Percentiles rank a stretch among this genome's conserved stretches.
phyloP scores from a whole-genome alignment of 2,797 vertebrate genomes.

The Esox masquinongy region DNA sequence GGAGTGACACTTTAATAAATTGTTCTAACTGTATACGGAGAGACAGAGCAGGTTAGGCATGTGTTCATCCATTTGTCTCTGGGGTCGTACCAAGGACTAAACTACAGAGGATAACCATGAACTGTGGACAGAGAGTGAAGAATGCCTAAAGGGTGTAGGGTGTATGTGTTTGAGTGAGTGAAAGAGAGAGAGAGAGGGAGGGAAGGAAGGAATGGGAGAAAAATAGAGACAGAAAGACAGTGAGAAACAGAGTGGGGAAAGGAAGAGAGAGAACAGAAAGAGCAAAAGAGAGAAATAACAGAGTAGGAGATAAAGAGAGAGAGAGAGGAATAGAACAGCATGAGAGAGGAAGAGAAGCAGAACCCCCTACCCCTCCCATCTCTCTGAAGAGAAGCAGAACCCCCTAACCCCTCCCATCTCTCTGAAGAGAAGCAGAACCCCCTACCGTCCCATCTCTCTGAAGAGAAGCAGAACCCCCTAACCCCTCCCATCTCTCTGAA shows the following conservation, averaged over 20 bases:
- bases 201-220: too few species aligned
- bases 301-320: too few species aligned
- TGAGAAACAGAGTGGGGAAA: not conserved
- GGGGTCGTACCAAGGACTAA: not conserved
- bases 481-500: too few species aligned
- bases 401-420: too few species aligned
- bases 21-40: not conserved
- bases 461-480: too few species aligned
- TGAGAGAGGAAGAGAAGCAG: not conserved
- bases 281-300: not conserved
- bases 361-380: too few species aligned
- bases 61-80: not conserved
- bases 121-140: not conserved
- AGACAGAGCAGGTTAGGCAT: constrained; percentile 3
- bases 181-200: not conserved
- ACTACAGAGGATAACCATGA: not conserved
- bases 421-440: too few species aligned
- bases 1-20: too few species aligned
- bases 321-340: not conserved
- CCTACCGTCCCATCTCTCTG: too few species aligned
- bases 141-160: not conserved
- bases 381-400: too few species aligned
- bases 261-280: not conserved
- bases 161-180: too few species aligned
- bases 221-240: not conserved